These are phyloP conservation scores for Latrodectus elegans DNA, from an alignment of 2,888 invertebrate species.

Conservation along the genomic window DNA sequence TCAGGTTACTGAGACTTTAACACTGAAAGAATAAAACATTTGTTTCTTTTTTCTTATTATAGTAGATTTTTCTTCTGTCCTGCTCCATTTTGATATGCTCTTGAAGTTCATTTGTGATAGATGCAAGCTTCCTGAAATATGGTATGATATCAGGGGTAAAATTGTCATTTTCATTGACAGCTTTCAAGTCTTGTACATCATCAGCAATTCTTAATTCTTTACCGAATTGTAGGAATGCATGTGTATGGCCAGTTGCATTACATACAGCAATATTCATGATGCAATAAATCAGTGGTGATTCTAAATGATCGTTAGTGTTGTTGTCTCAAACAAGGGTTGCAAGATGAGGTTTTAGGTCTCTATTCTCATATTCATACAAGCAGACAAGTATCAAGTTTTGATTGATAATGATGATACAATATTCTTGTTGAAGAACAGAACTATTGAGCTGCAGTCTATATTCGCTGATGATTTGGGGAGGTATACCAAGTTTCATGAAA, in stretches of 20 bases:
- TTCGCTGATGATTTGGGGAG: conserved; percentile 4
- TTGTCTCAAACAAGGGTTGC: conserved; percentile 11
- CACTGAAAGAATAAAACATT: not conserved
- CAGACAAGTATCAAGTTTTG: conserved; percentile 8
- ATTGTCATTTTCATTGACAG: not conserved
- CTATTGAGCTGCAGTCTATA: conserved; percentile 1
- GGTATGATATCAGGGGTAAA: not conserved
- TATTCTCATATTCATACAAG: not conserved
- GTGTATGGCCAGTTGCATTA: not conserved
- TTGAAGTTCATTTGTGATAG: no score
- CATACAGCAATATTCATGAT: conserved; percentile 12
- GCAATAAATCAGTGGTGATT: not conserved
- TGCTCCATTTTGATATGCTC: not conserved
- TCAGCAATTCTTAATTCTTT: not conserved
- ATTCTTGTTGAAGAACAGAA: conserved; percentile 2
- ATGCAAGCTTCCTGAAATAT: no score
- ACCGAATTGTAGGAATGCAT: conserved; percentile 8
- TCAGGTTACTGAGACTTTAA: conserved; percentile 4
- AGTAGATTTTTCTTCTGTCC: conserved; percentile 2
- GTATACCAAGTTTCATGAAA: conserved; percentile 3
- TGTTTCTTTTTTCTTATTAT: not conserved
- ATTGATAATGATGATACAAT: not conserved
- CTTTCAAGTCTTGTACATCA: not conserved
- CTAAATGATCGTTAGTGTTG: not conserved
- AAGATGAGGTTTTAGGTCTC: conserved; percentile 8